Conservation (phyloP, 2,797 vertebrate genomes). For the Argentina silus region DNA sequence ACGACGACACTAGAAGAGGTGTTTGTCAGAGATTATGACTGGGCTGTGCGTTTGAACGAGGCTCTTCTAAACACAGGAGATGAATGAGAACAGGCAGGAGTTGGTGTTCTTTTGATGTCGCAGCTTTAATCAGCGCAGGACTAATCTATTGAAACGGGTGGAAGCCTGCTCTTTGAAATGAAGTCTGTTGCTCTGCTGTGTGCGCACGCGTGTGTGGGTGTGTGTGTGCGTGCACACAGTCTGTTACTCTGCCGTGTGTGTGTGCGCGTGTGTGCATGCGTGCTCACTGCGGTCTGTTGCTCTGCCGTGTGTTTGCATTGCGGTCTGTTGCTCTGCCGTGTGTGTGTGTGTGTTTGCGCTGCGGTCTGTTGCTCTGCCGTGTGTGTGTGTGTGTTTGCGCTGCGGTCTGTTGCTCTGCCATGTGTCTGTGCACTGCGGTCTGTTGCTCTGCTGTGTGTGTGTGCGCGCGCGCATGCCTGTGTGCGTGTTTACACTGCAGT, state of each 20-base stretch:
- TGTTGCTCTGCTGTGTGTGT: no score
- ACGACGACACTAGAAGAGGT: conserved; percentile 5
- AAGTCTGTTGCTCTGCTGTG: no score
- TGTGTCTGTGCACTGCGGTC: no score
- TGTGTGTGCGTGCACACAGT: neutral
- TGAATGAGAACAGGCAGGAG: neutral
- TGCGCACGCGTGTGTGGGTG: neutral
- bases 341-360: no score
- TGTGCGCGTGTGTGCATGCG: neutral
- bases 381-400: no score
- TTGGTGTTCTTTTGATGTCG: neutral
- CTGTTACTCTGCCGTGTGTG: neutral
- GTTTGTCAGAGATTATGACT: conserved; percentile 2
- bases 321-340: no score
- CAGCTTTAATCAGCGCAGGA: neutral
- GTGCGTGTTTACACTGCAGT: neutral
- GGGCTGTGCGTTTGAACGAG: neutral
- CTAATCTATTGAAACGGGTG: neutral
- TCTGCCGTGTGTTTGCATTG: no score
- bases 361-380: no score
- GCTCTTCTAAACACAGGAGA: conserved; percentile 6
- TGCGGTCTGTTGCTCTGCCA: no score
- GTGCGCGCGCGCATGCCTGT: no score
- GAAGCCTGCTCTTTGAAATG: neutral
- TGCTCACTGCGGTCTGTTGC: no score